These are phyloP conservation scores for Gryon sp. DNA, from an alignment of 1,140 invertebrate species.

Conservation along the genomic window DNA sequence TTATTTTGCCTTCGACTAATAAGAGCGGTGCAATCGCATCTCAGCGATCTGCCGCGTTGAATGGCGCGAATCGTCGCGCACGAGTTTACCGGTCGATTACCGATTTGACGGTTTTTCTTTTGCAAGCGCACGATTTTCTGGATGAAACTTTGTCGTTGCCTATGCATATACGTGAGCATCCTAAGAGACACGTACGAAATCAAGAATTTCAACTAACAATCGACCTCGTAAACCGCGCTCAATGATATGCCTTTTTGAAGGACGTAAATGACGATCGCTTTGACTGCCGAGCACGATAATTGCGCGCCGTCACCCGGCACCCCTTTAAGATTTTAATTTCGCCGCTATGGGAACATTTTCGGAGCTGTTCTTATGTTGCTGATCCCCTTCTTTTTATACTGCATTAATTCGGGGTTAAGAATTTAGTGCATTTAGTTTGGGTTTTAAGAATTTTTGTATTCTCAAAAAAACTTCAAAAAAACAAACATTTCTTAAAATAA, in stretches of 20 bases:
- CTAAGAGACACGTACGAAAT: constrained; percentile 69
- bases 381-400: no score
- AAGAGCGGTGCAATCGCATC: constrained; percentile 40
- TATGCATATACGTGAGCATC: constrained; percentile 17
- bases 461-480: no score
- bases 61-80: constrained; percentile 66
- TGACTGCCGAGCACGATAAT: constrained; percentile 48
- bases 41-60: no score
- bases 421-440: no score
- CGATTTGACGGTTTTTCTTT: constrained; percentile 69
- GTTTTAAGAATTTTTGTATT: no score
- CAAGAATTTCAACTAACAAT: constrained; percentile 69
- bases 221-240: constrained; percentile 51
- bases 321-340: constrained; percentile 75
- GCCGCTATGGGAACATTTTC: no score
- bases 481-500: no score
- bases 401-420: no score
- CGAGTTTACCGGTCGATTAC: constrained; percentile 67
- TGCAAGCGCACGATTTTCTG: constrained; percentile 58
- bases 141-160: constrained; percentile 2
- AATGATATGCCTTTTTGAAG: constrained; percentile 59
- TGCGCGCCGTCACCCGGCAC: constrained; percentile 48
- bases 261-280: no score
- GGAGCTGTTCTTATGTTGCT: no score
- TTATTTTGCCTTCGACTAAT: constrained; percentile 43